Percentiles rank a stretch among this genome's conserved stretches.
These are phyloP conservation scores for Thamnophis elegans DNA, from an alignment of 2,797 vertebrate genomes.

Conservation along the genomic window DNA sequence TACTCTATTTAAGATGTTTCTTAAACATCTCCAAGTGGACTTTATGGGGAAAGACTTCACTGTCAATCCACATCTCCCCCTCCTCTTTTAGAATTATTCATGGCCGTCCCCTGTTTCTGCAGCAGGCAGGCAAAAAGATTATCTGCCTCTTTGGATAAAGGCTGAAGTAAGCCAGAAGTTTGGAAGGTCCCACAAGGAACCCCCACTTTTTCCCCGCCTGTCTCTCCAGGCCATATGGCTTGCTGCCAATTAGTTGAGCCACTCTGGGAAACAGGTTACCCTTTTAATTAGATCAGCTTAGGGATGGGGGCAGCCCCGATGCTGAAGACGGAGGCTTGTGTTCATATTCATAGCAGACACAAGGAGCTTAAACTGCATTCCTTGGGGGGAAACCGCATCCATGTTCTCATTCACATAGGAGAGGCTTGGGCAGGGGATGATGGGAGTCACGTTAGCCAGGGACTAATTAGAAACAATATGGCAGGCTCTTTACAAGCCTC, in stretches of 20 bases:
- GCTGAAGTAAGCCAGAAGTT: constrained; percentile 15
- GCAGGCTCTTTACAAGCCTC: not conserved
- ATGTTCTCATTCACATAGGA: not conserved
- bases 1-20: no score
- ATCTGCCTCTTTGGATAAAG: not conserved
- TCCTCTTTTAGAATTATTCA: constrained; percentile 8
- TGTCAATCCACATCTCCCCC: no score
- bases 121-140: constrained; percentile 2
- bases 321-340: not conserved
- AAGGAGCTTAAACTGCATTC: not conserved
- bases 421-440: not conserved
- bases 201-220: not conserved
- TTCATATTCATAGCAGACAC: not conserved
- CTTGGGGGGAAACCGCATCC: not conserved
- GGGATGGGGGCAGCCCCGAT: constrained; percentile 26
- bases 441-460: not conserved
- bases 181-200: not conserved
- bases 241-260: constrained; percentile 69
- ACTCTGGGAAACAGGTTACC: constrained; percentile 69
- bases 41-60: not conserved
- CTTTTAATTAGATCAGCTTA: constrained; percentile 76
- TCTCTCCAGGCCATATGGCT: constrained; percentile 68
- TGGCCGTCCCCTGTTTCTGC: not conserved
- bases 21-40: not conserved
- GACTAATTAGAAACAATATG: not conserved